Percentiles rank a stretch among this genome's conserved stretches.
These are phyloP conservation scores for Thereva unica DNA, from an alignment of 2,888 invertebrate species.

Conservation along the genomic window DNA sequence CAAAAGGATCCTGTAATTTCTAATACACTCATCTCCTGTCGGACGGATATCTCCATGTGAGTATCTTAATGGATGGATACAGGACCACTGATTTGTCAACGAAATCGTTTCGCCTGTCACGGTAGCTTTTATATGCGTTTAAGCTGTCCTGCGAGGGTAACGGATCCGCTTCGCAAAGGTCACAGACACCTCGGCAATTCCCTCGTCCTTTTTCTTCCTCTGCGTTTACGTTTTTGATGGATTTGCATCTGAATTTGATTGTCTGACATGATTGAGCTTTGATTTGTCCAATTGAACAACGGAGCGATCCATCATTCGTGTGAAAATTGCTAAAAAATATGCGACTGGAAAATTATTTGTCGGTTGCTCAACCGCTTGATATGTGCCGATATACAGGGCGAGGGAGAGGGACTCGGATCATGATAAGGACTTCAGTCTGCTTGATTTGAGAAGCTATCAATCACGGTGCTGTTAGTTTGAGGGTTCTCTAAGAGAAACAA, in stretches of 20 bases:
- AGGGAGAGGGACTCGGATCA: no score
- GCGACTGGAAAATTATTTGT: slow-evolving; percentile 15
- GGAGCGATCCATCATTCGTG: slow-evolving; percentile 27
- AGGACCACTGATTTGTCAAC: slow-evolving; percentile 46
- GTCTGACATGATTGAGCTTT: slow-evolving; percentile 48
- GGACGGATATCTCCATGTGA: slow-evolving; percentile 40
- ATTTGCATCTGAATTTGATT: slow-evolving; percentile 53
- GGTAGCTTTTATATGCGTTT: slow-evolving; percentile 37
- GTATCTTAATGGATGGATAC: slow-evolving; percentile 36
- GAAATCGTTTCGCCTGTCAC: slow-evolving; percentile 44
- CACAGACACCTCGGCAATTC: slow-evolving; percentile 39
- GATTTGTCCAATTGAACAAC: slow-evolving; percentile 41
- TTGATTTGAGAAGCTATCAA: no score
- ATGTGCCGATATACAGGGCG: no score
- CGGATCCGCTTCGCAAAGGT: slow-evolving; percentile 27
- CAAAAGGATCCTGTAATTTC: slow-evolving; percentile 7
- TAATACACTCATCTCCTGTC: slow-evolving; percentile 24
- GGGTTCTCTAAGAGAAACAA: no score
- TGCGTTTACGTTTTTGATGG: slow-evolving; percentile 48
- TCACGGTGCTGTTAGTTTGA: no score
- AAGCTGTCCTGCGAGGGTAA: slow-evolving; percentile 32
- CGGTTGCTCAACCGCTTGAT: background rate
- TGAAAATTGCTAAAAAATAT: slow-evolving; percentile 24
- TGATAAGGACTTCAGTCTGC: no score
- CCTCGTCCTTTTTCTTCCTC: slow-evolving; percentile 28